These are phyloP conservation scores for Conistra vaccinii DNA, from an alignment of 2,888 invertebrate genomes.

Conservation along the genomic window DNA sequence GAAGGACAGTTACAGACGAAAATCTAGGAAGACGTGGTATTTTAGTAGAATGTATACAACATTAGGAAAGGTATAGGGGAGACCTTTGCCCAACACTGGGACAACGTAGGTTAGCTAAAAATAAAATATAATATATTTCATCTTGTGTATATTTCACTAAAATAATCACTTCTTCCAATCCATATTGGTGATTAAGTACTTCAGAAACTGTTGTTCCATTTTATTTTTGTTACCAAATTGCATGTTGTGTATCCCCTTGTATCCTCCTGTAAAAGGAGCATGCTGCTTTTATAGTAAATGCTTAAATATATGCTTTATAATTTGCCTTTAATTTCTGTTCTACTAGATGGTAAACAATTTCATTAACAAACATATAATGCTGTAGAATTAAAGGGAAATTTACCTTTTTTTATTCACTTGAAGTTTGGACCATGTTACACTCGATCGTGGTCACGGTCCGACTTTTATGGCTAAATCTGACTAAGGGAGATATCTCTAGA, in stretches of 20 bases:
- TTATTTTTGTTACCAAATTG: constrained; percentile 22
- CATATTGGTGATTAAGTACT: not conserved
- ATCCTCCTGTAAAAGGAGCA: constrained; percentile 24
- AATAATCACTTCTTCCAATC: not conserved
- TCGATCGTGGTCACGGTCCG: not conserved
- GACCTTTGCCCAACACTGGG: too few relatives aligned
- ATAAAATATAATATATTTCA: not conserved
- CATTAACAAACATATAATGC: not conserved
- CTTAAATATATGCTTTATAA: constrained; percentile 4
- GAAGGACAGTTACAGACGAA: constrained; percentile 1
- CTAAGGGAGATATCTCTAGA: not conserved
- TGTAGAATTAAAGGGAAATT: constrained; percentile 30
- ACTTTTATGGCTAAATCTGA: not conserved
- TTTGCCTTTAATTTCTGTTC: constrained; percentile 26
- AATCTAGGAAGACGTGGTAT: not conserved
- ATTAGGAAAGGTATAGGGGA: too few relatives aligned
- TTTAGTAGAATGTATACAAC: constrained; percentile 21
- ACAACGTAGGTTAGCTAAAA: too few relatives aligned
- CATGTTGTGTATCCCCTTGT: constrained; percentile 32
- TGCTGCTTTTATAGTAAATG: constrained; percentile 36
- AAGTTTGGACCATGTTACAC: not conserved
- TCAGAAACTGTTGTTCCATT: constrained; percentile 14
- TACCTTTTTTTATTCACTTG: constrained; percentile 14
- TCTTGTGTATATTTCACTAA: constrained; percentile 4
- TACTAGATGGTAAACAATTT: not conserved